Evolutionary conservation across 2,113 vertebrate species (phyloP), one percentile per base, ranked within the genome.

Genomic region (Isichthys henryi): DNA sequence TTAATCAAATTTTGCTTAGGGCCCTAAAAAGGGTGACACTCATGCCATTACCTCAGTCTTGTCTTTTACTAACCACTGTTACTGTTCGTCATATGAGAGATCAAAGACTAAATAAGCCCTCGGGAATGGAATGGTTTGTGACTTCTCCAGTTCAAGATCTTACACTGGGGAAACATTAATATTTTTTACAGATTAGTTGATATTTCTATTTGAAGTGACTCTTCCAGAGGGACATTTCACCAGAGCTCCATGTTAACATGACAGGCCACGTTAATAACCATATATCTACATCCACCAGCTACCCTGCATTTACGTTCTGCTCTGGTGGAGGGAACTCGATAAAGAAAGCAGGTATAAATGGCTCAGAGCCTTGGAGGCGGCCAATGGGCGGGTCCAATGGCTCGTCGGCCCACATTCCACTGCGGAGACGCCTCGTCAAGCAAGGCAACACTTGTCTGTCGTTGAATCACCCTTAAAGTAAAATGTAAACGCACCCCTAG

Each of bases 361-460:
- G 49, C 48, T 50, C 27, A 17, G 21, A 53, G 50, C 13, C 85
- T 56, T 3, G n/a, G 31, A 56, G 85, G 49, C 50, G 3, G 15
- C 27, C 45, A 43, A 19, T 31, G 50, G 21, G 48, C 85, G 6
- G 23, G 50, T 56, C 85, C 2, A 19, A 35, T 35, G 17, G 50
- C 27, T 56, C 11, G 27, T 87, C 0, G 1, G 27, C 48, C 50
- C 10, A 48, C 85, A 87, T 87, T 87, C 85, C 50, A 3, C n/a
- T 1, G n/a, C 0, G 85, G 85, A 27, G 53, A 87, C 85, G 50
- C 85, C 84, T 50, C 15, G 15, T 13, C 50, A 7, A 7, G 50
- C 48, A 87, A 87, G 85, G 85, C 85, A 87, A 87, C 31, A 53
- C 85, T 56, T 21, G 85, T 87, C 50, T 31, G 48, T 4, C 17